A percentile compares a stretch with the other conserved stretches of the same genome.
Conservation (phyloP, 2,113 vertebrate genomes). For the zebrafish (Danio rerio) region DNA sequence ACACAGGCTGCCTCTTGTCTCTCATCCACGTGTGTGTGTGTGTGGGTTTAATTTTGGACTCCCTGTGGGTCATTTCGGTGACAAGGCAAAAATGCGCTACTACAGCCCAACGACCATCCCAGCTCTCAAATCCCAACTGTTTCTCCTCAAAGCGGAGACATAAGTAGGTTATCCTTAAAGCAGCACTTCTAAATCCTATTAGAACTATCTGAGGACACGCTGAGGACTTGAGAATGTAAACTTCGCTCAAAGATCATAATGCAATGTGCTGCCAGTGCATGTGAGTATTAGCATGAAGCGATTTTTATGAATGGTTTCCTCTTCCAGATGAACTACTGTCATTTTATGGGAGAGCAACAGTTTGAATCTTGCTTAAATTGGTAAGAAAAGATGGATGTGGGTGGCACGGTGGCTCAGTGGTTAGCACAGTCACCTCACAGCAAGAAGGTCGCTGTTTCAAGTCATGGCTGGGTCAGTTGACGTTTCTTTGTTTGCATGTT, state of each 20-base stretch:
- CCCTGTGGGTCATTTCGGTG: background rate
- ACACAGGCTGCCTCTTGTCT: conserved; percentile 3
- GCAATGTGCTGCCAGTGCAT: background rate
- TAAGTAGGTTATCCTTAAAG: background rate
- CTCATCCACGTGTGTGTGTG: background rate
- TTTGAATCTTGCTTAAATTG: background rate
- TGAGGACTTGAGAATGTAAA: background rate
- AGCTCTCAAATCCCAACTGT: conserved; percentile 11
- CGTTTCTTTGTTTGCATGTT: too few species aligned
- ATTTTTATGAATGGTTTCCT: background rate
- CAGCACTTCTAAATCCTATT: background rate
- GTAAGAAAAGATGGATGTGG: too few species aligned
- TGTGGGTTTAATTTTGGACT: conserved; percentile 1
- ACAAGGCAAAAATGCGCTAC: background rate
- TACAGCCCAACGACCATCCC: background rate
- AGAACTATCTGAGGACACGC: conserved; percentile 18
- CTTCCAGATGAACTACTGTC: background rate
- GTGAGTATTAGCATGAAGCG: background rate
- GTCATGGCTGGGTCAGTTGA: too few species aligned
- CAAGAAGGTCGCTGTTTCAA: too few species aligned
- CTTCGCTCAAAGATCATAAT: background rate
- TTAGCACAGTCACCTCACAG: too few species aligned
- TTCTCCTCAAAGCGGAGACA: conserved; percentile 23
- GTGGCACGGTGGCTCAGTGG: too few species aligned
- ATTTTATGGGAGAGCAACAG: background rate